These are phyloP conservation scores for Glaucomys volans DNA, from an alignment of 2,113 vertebrate species.

Conservation along the genomic window DNA sequence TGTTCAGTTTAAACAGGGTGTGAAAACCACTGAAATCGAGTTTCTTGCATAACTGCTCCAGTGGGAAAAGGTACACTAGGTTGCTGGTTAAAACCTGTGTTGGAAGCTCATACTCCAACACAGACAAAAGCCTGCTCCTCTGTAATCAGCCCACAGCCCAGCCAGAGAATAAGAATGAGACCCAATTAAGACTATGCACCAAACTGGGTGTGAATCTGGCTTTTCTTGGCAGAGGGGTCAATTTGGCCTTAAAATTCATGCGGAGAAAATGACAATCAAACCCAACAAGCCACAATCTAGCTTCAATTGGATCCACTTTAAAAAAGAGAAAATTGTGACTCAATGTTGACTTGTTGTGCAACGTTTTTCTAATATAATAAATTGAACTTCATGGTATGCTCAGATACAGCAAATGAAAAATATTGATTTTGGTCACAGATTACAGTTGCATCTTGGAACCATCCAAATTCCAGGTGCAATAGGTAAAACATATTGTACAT, in stretches of 20 bases:
- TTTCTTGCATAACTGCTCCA: background rate
- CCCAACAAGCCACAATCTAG: background rate
- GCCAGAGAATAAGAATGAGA: rapidly evolving
- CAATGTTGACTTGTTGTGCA: background rate
- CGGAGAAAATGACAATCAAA: background rate
- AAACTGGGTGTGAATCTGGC: background rate
- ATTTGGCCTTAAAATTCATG: background rate
- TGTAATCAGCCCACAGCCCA: rapidly evolving
- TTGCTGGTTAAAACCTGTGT: background rate
- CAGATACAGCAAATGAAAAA: slow-evolving; percentile 37
- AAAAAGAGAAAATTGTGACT: background rate
- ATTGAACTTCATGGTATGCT: slow-evolving; percentile 14
- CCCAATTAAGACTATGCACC: background rate
- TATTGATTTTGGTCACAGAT: slow-evolving; percentile 42
- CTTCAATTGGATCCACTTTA: background rate
- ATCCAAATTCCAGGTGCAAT: background rate
- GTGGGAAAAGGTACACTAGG: rapidly evolving
- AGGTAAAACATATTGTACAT: background rate
- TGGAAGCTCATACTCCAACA: background rate
- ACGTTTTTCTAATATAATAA: slow-evolving; percentile 23
- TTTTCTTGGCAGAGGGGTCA: background rate
- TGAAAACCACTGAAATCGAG: background rate
- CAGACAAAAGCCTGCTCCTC: rapidly evolving
- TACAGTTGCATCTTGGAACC: background rate
- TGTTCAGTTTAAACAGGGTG: background rate